These are phyloP conservation scores for Coluber constrictor DNA, from an alignment of 2,797 vertebrate species.

Conservation along the genomic window DNA sequence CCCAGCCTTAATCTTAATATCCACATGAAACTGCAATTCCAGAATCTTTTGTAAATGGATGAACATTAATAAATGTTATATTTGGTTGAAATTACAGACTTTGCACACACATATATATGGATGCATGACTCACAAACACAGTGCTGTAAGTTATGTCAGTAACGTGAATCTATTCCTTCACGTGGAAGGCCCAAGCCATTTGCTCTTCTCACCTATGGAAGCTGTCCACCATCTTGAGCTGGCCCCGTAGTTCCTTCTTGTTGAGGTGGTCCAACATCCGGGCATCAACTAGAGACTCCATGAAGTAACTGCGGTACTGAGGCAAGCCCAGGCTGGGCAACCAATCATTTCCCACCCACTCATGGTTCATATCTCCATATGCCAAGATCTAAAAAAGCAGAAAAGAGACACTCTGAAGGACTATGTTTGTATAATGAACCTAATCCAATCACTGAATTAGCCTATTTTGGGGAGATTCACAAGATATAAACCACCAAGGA, in stretches of 20 bases:
- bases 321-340: slow-evolving; percentile 90
- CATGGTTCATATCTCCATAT: slow-evolving; percentile 79
- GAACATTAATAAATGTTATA: background rate
- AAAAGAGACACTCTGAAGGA: slow-evolving; percentile 19
- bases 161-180: background rate
- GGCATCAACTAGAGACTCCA: slow-evolving; percentile 93
- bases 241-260: slow-evolving; percentile 91
- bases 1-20: background rate
- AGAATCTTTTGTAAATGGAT: background rate
- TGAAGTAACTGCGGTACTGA: slow-evolving; percentile 92
- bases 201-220: slow-evolving; percentile 85
- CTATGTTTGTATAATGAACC: background rate
- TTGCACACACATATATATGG: background rate
- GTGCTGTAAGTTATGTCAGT: background rate
- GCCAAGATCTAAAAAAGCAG: slow-evolving; percentile 81
- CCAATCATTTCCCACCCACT: slow-evolving; percentile 84
- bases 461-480: background rate
- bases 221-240: slow-evolving; percentile 96
- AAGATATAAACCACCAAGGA: background rate
- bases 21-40: background rate
- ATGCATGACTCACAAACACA: background rate
- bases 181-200: background rate
- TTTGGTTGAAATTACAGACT: background rate
- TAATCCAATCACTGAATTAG: background rate
- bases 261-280: slow-evolving; percentile 93